Evolutionary conservation across 2,113 vertebrate genomes (phyloP).

Genomic region (Neofelis nebulosa): DNA sequence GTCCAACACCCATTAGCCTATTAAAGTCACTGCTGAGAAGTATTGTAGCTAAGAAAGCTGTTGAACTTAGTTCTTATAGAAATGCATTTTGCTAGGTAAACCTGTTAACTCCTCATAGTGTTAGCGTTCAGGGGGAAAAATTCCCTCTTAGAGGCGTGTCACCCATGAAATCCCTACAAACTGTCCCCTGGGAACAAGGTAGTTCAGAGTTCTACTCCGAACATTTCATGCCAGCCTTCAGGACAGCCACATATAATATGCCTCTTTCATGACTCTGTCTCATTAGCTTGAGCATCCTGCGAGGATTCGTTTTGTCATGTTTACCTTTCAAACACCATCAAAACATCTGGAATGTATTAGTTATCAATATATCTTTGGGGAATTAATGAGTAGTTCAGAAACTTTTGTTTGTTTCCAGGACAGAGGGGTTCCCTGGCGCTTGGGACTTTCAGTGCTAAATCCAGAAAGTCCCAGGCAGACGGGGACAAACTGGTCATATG

Average conservation of each 20-base stretch:
- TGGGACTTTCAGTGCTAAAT: not conserved
- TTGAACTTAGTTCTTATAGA: not conserved
- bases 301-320: not conserved
- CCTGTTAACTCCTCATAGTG: not conserved
- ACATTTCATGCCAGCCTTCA: not conserved
- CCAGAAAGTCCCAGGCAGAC: not conserved
- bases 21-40: not conserved
- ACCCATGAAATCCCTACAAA: not conserved
- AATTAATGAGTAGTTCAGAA: not conserved
- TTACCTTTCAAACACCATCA: not conserved
- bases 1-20: not conserved
- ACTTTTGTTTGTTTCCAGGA: not conserved
- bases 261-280: not conserved
- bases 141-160: not conserved
- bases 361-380: not conserved
- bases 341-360: not conserved
- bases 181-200: not conserved
- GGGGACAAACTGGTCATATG: not conserved
- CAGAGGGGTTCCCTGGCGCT: not conserved
- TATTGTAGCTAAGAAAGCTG: not conserved
- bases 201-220: not conserved
- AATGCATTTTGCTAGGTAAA: not conserved
- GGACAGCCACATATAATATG: not conserved
- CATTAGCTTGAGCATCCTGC: not conserved
- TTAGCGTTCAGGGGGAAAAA: not conserved